Conservation (phyloP, 1,140 invertebrate genomes). For the Cecropterus lyciades region DNA sequence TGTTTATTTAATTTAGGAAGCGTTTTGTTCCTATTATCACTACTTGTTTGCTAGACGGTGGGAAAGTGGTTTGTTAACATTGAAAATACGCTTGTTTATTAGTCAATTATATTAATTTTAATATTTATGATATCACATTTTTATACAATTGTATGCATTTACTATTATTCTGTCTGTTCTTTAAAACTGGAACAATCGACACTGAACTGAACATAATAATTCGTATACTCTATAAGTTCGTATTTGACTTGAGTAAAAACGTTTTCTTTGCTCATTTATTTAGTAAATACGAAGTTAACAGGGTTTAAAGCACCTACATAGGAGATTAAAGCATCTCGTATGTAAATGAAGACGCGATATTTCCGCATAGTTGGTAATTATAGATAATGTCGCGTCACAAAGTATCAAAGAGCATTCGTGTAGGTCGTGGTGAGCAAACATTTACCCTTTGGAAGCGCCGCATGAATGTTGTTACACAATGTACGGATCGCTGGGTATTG, state of each 20-base stretch:
- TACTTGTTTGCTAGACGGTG: conserved; percentile 54
- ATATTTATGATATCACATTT: too few relatives aligned
- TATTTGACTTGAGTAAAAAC: not conserved
- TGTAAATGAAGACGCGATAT: conserved; percentile 17
- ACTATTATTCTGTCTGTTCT: too few relatives aligned
- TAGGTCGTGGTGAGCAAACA: conserved; percentile 41
- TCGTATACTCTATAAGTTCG: not conserved
- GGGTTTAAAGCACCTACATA: not conserved
- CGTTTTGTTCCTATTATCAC: conserved; percentile 63
- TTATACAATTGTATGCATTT: too few relatives aligned
- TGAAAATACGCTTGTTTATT: conserved; percentile 19
- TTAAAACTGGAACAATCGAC: too few relatives aligned
- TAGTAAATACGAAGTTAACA: not conserved
- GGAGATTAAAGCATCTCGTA: conserved; percentile 3
- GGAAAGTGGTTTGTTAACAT: conserved; percentile 44
- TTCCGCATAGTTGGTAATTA: conserved; percentile 24
- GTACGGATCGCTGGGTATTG: conserved; percentile 38
- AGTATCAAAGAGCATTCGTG: conserved; percentile 36
- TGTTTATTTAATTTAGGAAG: conserved; percentile 76
- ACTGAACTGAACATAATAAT: too few relatives aligned
- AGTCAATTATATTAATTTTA: too few relatives aligned
- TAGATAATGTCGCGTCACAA: conserved; percentile 33
- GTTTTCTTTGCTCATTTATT: too few relatives aligned
- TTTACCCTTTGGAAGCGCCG: conserved; percentile 37
- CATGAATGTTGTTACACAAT: conserved; percentile 36